phyloP scores from a whole-genome alignment of 2,888 invertebrate genomes.

The Mythimna albipuncta region DNA sequence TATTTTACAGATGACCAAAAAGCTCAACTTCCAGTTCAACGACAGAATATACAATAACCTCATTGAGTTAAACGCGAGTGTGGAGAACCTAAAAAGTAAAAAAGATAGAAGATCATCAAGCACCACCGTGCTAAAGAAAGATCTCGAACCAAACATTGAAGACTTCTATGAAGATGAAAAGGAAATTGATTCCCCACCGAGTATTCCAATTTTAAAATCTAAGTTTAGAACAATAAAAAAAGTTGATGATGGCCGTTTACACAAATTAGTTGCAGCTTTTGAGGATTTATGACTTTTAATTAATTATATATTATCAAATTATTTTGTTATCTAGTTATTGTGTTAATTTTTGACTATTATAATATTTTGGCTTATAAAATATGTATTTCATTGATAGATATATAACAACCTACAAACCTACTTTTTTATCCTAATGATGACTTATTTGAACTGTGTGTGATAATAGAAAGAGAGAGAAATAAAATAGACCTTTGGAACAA shows the following conservation, averaged over 20 bases:
- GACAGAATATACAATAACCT: constrained; percentile 86
- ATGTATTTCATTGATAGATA: constrained; percentile 8
- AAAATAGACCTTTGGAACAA: constrained; percentile 1
- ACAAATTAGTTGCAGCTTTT: constrained; percentile 80
- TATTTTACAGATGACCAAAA: constrained; percentile 83
- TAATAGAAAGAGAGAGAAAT: no score
- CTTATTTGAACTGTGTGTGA: background rate
- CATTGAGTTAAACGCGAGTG: constrained; percentile 83
- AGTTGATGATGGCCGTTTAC: constrained; percentile 78
- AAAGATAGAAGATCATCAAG: constrained; percentile 71
- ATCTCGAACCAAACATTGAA: constrained; percentile 86
- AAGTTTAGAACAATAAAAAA: constrained; percentile 79
- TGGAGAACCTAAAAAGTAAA: constrained; percentile 73
- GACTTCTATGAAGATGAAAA: constrained; percentile 84
- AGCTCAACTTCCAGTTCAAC: constrained; percentile 86
- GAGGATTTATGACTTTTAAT: constrained; percentile 80
- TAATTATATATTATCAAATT: constrained; percentile 18
- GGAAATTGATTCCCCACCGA: constrained; percentile 77
- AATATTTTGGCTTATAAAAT: constrained; percentile 38
- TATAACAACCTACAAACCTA: background rate
- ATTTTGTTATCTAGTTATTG: constrained; percentile 50
- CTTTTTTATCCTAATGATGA: background rate
- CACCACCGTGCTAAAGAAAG: constrained; percentile 74
- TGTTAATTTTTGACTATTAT: constrained; percentile 58
- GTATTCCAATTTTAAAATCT: constrained; percentile 76